phyloP scores from a whole-genome alignment of 1,140 invertebrate species.

The Pseudomyrmex gracilis region DNA sequence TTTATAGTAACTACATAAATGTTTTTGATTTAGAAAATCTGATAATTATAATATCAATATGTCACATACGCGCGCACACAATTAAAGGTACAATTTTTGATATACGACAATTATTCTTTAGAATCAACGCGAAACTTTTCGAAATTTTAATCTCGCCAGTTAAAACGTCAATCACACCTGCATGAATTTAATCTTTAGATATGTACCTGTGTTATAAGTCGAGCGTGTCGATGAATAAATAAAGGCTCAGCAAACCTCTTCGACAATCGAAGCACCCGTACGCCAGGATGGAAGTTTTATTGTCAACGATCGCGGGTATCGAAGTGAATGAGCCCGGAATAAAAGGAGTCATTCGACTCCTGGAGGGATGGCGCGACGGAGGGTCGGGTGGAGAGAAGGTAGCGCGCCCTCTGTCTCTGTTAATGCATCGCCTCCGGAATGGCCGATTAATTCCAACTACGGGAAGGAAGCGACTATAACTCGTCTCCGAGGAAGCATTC shows the following conservation, averaged over 20 bases:
- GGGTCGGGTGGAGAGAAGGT: slow-evolving; percentile 54
- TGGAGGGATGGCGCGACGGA: slow-evolving; percentile 41
- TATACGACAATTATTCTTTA: neutral
- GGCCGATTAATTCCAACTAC: slow-evolving; percentile 85
- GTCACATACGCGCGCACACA: neutral
- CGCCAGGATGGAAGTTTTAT: slow-evolving; percentile 65
- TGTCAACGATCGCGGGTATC: slow-evolving; percentile 67
- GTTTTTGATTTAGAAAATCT: neutral
- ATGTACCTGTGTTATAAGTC: slow-evolving; percentile 39
- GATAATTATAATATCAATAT: slow-evolving; percentile 7
- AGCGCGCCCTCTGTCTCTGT: slow-evolving; percentile 79
- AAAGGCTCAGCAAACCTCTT: slow-evolving; percentile 61
- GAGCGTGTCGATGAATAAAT: slow-evolving; percentile 65
- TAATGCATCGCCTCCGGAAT: slow-evolving; percentile 84
- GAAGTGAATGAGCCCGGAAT: slow-evolving; percentile 73
- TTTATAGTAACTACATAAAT: too few relatives aligned
- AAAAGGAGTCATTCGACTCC: slow-evolving; percentile 64
- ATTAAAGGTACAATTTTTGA: neutral
- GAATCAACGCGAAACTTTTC: neutral
- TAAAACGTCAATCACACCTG: slow-evolving; percentile 24
- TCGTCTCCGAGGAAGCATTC: slow-evolving; percentile 85
- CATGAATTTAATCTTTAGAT: slow-evolving; percentile 42
- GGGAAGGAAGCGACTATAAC: slow-evolving; percentile 84
- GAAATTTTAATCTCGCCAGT: slow-evolving; percentile 35
- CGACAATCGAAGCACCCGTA: slow-evolving; percentile 58